Conservation (phyloP, 2,888 invertebrate genomes). For the Helobdella robusta region DNA sequence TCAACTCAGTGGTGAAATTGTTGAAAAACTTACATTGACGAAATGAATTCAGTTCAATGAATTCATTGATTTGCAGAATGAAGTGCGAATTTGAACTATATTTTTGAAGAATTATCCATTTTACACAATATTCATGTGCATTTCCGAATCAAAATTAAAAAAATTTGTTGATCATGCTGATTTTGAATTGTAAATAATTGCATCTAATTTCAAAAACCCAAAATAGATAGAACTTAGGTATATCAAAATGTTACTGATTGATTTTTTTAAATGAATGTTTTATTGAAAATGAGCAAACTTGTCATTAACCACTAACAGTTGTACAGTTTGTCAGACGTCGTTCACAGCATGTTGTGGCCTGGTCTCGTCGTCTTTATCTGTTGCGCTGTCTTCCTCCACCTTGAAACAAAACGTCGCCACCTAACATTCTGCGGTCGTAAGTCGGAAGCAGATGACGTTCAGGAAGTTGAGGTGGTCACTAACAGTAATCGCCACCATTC, state of each 20-base stretch:
- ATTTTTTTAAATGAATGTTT: neutral
- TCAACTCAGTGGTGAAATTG: too few species aligned
- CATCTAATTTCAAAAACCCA: neutral
- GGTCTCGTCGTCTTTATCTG: conserved; percentile 33
- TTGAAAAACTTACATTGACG: too few species aligned
- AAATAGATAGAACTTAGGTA: neutral
- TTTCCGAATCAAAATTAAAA: too few species aligned
- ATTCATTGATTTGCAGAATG: too few species aligned
- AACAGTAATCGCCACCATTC: neutral
- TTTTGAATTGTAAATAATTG: too few species aligned
- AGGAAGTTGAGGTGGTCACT: neutral
- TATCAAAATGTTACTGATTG: neutral
- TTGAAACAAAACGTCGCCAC: conserved; percentile 32
- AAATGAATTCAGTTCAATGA: too few species aligned
- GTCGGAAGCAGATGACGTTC: neutral
- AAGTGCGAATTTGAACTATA: too few species aligned
- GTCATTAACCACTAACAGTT: conserved; percentile 1
- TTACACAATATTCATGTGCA: too few species aligned
- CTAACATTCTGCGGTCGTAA: conserved; percentile 29
- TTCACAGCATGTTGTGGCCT: conserved; percentile 37
- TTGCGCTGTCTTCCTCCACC: conserved; percentile 31
- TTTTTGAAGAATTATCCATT: too few species aligned
- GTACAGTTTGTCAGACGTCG: conserved; percentile 34
- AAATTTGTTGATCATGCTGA: too few species aligned
- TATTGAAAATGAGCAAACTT: too few species aligned